Evolutionary conservation across 2,797 vertebrate genomes (phyloP), one percentile per base, ranked within the genome.

Genomic region (Sternarchorhynchus goeldii): DNA sequence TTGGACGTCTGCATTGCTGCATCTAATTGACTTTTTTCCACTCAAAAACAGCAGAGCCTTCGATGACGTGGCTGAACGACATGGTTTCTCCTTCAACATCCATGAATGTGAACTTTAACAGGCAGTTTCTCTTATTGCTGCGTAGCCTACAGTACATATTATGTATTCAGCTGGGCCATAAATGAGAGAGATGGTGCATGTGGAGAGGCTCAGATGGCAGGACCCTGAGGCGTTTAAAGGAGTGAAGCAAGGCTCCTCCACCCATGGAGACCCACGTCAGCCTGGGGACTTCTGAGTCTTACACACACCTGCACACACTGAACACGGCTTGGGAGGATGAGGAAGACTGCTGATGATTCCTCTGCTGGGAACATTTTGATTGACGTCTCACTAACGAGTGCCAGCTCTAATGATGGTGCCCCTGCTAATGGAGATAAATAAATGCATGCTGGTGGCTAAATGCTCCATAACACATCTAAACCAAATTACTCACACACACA

Each of bases 1-100:
- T 90, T 89, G 90, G 85, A 92, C 89, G 91, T 91, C 90, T 92
- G 89, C 90, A 90, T 88, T 90, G 86, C 83, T 82, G 91, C 84
- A 88, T 92, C 86, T 90, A 85, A 68, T 92, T 90, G 88, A 81
- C 82, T 53, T 68, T 41, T 78, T 17, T 29, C 10, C n/a, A 45
- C 41, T 50, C 10, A 12, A 41, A 41, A 21, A 68, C 32, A n/a
- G n/a, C 72, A 64, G 39, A 14, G 53, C n/a, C 14, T 71, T 76
- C 36, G 21, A 18, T 68, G 55, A 17, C 73, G 6, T 67, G 5
- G 12, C 8, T 68, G 41, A 60, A 59, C 60, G 32, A 17, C 34
- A 36, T 16, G 12, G 3, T 12, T 0, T 66, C 60, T 75, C 32
- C 58, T 69, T 34, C 34, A 62, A 79, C 79, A 66, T 59, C 39